Evolutionary conservation across 2,113 vertebrate genomes (phyloP), one percentile per base, ranked within the genome.

Genomic region (Todiramphus saurophagus): DNA sequence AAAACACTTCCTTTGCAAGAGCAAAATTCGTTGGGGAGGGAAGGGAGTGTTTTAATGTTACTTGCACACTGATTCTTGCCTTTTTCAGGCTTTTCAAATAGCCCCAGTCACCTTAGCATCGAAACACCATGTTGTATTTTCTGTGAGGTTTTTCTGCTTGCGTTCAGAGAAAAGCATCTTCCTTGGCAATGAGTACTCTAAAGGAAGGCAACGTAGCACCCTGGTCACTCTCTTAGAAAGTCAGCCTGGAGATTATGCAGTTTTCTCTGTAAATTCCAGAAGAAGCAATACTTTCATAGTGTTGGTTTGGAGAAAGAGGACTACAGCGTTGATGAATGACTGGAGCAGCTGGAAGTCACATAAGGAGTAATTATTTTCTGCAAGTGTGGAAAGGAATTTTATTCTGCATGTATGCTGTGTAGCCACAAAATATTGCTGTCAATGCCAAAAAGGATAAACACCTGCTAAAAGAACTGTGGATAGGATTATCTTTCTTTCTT

Each of bases 291-390:
- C 87, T 93, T 87, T 95, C 67, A 63, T 78, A 93, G 21, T 35
- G 55, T 87, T 91, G 27, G n/a, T 87, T 95, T 86, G 39, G 25
- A 92, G 79, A 30, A 88, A 91, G 53, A 96, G 88, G 95, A 96
- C 94, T 97, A 87, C 79, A 97, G 88, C 91, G 83, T 1, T 97
- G 96, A 96, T 96, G 95, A 97, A 97, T 96, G 93, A 96, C 80
- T 92, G 37, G 62, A 97, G 91, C 90, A 94, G 96, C 88, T 97
- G 87, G 97, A 94, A 97, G 70, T 96, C 96, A 63, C 80, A 95
- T 95, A 96, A 98, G 51, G 80, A 70, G 68, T 97, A 95, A 97
- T 98, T 96, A 97, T 97, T 97, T 95, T 94, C 91, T 92, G 53
- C 53, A 69, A 95, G 66, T 66, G 55, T 95, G 59, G 90, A 82